Percentiles rank a stretch among this genome's conserved stretches.
Conservation (phyloP, 2,888 invertebrate species). For the Drosophila niveifrons region DNA sequence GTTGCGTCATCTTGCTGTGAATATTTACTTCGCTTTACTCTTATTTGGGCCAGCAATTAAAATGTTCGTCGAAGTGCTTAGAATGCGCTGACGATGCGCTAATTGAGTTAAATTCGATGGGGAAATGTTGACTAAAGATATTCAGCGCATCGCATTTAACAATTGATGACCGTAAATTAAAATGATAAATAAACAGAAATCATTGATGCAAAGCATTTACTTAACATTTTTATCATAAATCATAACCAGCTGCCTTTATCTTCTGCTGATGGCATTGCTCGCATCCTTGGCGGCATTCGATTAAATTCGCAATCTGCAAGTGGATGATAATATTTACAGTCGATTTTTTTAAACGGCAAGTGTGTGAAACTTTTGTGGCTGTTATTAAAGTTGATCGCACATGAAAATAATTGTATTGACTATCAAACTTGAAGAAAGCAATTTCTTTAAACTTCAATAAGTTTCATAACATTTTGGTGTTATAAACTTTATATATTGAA, state of each 20-base stretch:
- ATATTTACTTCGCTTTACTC: slow-evolving; percentile 4
- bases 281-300: not conserved
- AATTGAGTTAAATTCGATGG: slow-evolving; percentile 17
- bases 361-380: not conserved
- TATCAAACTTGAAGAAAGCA: not conserved
- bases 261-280: not conserved
- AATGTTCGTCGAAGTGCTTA: slow-evolving; percentile 39
- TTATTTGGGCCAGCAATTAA: slow-evolving; percentile 56
- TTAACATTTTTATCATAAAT: slow-evolving; percentile 5
- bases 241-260: not conserved
- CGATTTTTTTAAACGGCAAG: not conserved
- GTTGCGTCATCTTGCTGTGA: slow-evolving; percentile 14
- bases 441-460: not conserved
- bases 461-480: too few species aligned
- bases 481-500: too few species aligned
- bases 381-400: not conserved
- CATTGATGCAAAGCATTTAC: not conserved
- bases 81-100: slow-evolving; percentile 34
- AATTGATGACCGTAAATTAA: slow-evolving; percentile 13
- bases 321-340: not conserved
- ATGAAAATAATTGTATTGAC: not conserved
- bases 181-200: slow-evolving; percentile 22
- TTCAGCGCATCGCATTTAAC: slow-evolving; percentile 9
- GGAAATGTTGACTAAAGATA: not conserved
- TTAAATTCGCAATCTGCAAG: not conserved